phyloP scores from a whole-genome alignment of 2,797 vertebrate species.

The Scomberomorus guttatus region DNA sequence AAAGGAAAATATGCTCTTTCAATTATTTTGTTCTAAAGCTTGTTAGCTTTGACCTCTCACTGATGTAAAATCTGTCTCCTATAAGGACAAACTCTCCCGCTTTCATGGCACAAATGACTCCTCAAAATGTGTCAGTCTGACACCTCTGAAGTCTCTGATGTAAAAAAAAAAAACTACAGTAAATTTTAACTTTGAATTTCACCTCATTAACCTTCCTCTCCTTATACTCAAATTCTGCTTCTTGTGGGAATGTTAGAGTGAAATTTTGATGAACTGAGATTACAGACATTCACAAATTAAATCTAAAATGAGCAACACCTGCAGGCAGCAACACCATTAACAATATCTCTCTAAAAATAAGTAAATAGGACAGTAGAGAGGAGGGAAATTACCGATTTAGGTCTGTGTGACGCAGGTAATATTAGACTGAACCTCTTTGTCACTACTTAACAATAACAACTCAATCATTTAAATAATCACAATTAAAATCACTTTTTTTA shows the following conservation, averaged over 20 bases:
- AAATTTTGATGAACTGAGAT: constrained; percentile 31
- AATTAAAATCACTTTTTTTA: no score
- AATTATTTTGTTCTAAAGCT: not conserved
- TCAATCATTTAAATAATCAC: no score
- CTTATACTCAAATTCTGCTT: constrained; percentile 4
- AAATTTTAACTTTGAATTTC: constrained; percentile 11
- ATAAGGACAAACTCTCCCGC: no score
- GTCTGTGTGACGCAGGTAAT: not conserved
- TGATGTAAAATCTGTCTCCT: not conserved
- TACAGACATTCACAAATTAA: constrained; percentile 41
- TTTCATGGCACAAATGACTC: constrained; percentile 15
- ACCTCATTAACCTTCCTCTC: constrained; percentile 30
- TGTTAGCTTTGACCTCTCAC: not conserved
- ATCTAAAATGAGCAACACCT: constrained; percentile 22
- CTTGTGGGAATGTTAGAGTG: constrained; percentile 30
- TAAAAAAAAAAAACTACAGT: not conserved
- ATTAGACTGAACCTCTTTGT: not conserved
- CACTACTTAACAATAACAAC: not conserved
- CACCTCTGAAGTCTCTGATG: not conserved
- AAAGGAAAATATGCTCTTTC: not conserved
- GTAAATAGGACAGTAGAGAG: constrained; percentile 25
- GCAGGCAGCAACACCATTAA: constrained; percentile 18
- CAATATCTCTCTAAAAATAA: constrained; percentile 31
- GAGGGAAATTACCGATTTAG: not conserved
- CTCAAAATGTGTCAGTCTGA: not conserved